Evolutionary conservation across 2,888 invertebrate species (phyloP).

Genomic region (Nasonia oneida): DNA sequence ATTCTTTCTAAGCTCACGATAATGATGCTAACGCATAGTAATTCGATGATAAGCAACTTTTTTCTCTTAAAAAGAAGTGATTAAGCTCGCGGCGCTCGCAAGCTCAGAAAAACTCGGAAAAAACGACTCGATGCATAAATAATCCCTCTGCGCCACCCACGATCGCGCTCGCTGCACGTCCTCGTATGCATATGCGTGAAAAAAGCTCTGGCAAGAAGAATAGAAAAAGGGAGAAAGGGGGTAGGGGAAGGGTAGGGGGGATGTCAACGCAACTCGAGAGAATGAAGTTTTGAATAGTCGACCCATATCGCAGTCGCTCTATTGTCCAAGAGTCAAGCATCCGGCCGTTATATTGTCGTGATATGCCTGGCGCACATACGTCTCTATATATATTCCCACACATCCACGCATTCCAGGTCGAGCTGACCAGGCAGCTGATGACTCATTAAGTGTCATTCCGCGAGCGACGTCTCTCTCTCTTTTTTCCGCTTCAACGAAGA

Average conservation of each 20-base stretch:
- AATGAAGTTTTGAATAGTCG: slow-evolving; percentile 47
- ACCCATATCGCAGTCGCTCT: slow-evolving; percentile 37
- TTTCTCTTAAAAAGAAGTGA: background rate
- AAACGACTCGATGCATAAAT: background rate
- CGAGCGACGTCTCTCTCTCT: background rate
- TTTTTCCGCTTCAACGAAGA: background rate
- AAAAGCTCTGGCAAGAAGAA: background rate
- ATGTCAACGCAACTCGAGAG: background rate
- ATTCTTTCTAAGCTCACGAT: slow-evolving; percentile 17
- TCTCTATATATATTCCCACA: background rate
- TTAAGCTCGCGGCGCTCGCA: background rate
- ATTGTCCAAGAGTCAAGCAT: slow-evolving; percentile 43
- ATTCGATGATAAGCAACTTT: background rate
- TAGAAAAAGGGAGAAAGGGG: background rate
- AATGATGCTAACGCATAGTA: background rate
- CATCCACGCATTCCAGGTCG: background rate
- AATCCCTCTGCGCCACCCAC: background rate
- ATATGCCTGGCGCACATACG: background rate
- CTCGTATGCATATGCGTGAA: background rate
- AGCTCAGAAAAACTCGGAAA: background rate
- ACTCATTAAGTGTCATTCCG: background rate
- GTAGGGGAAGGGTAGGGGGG: background rate
- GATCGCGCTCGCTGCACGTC: background rate
- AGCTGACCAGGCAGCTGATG: background rate
- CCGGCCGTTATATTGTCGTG: slow-evolving; percentile 33